Evolutionary conservation across 2,113 vertebrate species (phyloP).

Genomic region (Atlantisia rogersi): DNA sequence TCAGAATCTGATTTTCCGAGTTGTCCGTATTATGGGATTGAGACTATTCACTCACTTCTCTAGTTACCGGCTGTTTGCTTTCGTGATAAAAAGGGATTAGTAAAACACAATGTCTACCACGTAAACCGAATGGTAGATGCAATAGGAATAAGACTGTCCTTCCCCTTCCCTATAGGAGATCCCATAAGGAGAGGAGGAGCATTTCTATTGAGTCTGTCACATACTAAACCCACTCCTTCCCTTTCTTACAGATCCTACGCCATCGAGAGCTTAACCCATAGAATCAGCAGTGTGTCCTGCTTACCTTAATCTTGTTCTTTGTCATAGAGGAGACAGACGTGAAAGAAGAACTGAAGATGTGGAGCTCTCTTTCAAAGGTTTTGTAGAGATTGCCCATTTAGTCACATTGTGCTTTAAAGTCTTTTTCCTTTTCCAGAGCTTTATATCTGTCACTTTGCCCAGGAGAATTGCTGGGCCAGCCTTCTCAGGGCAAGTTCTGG

Average conservation of each 20-base stretch:
- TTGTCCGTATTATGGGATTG: background rate
- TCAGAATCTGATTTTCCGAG: background rate
- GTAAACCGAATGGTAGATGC: background rate
- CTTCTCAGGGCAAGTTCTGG: background rate
- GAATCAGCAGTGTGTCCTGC: background rate
- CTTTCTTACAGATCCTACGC: background rate
- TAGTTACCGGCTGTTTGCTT: background rate
- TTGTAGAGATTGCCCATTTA: background rate
- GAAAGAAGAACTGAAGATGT: background rate
- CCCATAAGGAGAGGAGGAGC: background rate
- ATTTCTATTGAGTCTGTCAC: background rate
- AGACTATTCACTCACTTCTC: background rate
- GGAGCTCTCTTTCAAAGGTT: background rate
- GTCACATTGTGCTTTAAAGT: background rate
- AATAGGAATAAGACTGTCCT: background rate
- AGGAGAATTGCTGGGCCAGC: background rate
- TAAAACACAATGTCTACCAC: background rate
- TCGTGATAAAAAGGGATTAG: background rate
- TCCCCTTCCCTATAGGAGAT: background rate
- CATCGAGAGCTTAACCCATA: background rate
- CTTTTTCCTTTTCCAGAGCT: background rate
- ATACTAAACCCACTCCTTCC: background rate
- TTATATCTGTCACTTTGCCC: background rate
- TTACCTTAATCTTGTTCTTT: background rate
- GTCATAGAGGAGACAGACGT: background rate